These are phyloP conservation scores for Cephalopachus bancanus DNA, from an alignment of 2,797 vertebrate species.

Conservation along the genomic window DNA sequence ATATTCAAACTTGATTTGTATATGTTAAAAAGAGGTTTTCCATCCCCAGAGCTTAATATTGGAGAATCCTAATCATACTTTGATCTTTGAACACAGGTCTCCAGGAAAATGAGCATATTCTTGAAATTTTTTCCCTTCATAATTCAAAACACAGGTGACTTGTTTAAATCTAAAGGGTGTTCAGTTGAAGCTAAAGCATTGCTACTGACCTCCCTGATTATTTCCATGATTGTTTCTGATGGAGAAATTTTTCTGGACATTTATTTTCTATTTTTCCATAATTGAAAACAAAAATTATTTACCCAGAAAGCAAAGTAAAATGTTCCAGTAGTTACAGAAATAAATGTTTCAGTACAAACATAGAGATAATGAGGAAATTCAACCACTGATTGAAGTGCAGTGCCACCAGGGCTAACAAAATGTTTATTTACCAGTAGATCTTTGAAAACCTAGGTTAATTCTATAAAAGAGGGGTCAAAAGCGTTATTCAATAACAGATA, in stretches of 20 bases:
- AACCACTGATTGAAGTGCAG: neutral
- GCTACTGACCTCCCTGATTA: neutral
- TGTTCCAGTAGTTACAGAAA: neutral
- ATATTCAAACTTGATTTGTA: neutral
- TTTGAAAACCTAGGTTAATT: neutral
- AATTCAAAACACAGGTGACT: neutral
- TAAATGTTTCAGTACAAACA: neutral
- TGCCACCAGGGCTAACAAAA: neutral
- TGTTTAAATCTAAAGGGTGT: neutral
- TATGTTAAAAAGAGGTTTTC: neutral
- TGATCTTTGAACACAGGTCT: neutral
- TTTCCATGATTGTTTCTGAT: neutral
- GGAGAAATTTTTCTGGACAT: neutral
- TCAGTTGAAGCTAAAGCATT: neutral
- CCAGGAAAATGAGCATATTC: neutral
- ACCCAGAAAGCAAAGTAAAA: conserved; percentile 8
- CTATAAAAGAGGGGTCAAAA: neutral
- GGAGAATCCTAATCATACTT: neutral
- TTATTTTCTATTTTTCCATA: conserved; percentile 35
- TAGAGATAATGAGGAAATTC: neutral
- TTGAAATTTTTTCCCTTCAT: conserved; percentile 9
- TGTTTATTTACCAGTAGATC: neutral
- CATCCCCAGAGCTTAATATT: neutral
- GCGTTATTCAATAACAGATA: neutral
- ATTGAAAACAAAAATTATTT: conserved; percentile 6